Conservation (phyloP, 2,113 vertebrate genomes). For the Psettodes erumei region DNA sequence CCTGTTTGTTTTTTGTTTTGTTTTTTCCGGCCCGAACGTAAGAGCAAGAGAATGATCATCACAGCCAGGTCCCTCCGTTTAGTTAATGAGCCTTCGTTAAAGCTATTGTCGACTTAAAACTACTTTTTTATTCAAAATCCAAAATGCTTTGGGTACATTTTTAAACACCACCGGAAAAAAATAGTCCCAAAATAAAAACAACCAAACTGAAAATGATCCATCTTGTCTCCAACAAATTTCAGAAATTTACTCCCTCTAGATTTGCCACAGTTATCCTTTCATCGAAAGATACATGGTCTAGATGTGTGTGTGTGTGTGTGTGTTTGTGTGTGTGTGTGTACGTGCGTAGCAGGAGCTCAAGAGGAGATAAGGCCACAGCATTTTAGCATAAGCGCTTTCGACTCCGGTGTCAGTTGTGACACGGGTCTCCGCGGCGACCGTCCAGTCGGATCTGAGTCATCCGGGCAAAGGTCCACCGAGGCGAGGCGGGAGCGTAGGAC, state of each 20-base stretch:
- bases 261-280: not conserved
- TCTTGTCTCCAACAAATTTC: not conserved
- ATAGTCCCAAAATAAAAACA: not conserved
- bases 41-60: not conserved
- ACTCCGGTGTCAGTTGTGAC: slow-evolving; percentile 12
- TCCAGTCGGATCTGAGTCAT: slow-evolving; percentile 51
- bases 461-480: slow-evolving; percentile 40
- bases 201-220: not conserved
- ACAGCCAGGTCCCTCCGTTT: not conserved
- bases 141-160: not conserved
- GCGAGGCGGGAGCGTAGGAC: slow-evolving; percentile 69
- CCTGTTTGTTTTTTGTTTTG: no score
- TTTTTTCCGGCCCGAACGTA: not conserved
- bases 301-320: no score
- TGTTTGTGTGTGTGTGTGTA: no score
- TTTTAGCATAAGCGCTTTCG: slow-evolving; percentile 5
- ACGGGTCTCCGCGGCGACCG: slow-evolving; percentile 5
- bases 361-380: not conserved
- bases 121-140: not conserved
- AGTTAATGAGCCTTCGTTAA: not conserved
- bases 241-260: no score
- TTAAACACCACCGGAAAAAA: not conserved
- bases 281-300: not conserved
- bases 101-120: no score
- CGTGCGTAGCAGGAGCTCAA: not conserved